A percentile compares a stretch with the other conserved stretches of the same genome.
Evolutionary conservation across 2,888 invertebrate genomes (phyloP).

Genomic region (Zaprionus lineosus): DNA sequence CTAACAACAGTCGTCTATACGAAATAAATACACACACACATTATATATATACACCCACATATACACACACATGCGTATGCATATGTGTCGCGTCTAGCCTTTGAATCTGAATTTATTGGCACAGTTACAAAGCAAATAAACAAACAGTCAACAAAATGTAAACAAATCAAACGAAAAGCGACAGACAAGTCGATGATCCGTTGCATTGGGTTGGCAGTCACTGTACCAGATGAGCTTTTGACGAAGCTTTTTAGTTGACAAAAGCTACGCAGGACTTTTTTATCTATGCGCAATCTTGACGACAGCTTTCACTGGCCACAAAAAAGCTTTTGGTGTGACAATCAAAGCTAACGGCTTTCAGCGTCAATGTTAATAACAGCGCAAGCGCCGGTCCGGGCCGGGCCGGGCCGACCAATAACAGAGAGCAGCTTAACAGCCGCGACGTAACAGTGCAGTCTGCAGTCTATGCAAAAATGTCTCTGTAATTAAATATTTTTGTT

Average conservation of each 20-base stretch:
- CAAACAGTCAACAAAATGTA: slow-evolving; percentile 42
- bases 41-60: background rate
- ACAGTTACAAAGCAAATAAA: slow-evolving; percentile 41
- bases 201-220: slow-evolving; percentile 28
- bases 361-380: slow-evolving; percentile 14
- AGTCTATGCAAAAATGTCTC: background rate
- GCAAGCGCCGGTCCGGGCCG: no score
- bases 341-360: slow-evolving; percentile 15
- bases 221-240: slow-evolving; percentile 38
- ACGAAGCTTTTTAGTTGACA: no score
- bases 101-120: slow-evolving; percentile 26
- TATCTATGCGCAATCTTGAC: slow-evolving; percentile 21
- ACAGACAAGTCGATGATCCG: background rate
- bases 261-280: slow-evolving; percentile 29
- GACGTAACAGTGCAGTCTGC: background rate
- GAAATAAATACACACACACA: slow-evolving; percentile 5
- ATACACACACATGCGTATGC: background rate
- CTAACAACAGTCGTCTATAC: no score
- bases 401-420: background rate
- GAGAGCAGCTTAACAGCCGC: slow-evolving; percentile 9
- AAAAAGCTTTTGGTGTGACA: slow-evolving; percentile 9
- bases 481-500: background rate
- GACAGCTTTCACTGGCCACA: slow-evolving; percentile 20
- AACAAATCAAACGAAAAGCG: slow-evolving; percentile 52
- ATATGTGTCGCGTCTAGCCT: slow-evolving; percentile 10